Evolutionary conservation across 2,888 invertebrate genomes (phyloP), one percentile per base, ranked within the genome.

Genomic region (Cistogaster globosa): DNA sequence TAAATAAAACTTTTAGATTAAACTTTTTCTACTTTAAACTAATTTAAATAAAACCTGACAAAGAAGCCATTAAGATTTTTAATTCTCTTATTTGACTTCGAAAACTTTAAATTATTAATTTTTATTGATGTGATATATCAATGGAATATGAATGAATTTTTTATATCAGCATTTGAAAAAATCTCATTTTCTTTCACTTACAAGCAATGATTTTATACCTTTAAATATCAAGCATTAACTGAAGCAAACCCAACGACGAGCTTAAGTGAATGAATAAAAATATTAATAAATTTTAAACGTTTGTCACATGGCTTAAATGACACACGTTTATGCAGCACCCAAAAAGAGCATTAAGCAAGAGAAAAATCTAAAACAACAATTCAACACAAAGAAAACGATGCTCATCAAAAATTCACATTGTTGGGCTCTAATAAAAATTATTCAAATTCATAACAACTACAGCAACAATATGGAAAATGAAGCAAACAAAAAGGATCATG

Each of bases 381-480:
- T 86, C 68, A 63, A 79, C 60, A 65, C 48, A 9, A 5, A 45
- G 58, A 58, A 4, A 53, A 77, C n/a, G 60, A 51, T 48, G 68
- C 42, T 90, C 90, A 90, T 90, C 90, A 89, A 89, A 90, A 90
- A 90, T 90, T 90, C 90, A 90, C 90, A 90, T 90, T 71, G 82
- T 82, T 85, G 65, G 82, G 51, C 67, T 82, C 71, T 82, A 82
- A 85, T 90, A 90, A 90, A 90, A 90, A 90, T 90, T 90, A 90
- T 90, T 90, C 90, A 90, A 90, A 90, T 90, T 90, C 76, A 67
- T 76, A 68, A 62, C 75, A 74, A 74, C 80, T 45, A 67, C 48
- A 67, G 42, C 58, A 80, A 58, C 65, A 72, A 72, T 58, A 58
- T 58, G 58, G 51, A 5, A 12, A 42, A 42, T 42, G 12, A 42